Evolutionary conservation across 2,888 invertebrate species (phyloP).

Genomic region (Melanostoma scalare): DNA sequence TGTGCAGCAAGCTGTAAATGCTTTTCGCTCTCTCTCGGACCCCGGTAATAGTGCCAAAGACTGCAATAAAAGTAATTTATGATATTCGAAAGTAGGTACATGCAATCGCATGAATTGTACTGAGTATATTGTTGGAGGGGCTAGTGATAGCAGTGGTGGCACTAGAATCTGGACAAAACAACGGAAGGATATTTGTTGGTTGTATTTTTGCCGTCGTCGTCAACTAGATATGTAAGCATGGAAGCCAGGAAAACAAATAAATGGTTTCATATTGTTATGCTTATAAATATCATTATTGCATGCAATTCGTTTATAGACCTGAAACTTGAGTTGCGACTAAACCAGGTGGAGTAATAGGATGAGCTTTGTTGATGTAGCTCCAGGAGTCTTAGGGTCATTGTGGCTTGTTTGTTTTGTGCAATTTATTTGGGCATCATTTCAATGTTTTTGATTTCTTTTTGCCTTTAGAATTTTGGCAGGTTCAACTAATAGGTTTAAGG

Average conservation of each 20-base stretch:
- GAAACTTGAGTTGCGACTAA: background rate
- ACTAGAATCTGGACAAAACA: slow-evolving; percentile 44
- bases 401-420: slow-evolving; percentile 20
- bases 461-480: background rate
- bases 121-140: slow-evolving; percentile 20
- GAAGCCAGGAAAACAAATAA: slow-evolving; percentile 15
- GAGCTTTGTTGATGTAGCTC: slow-evolving; percentile 12
- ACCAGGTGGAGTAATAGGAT: background rate
- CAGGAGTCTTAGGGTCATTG: slow-evolving; percentile 24
- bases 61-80: slow-evolving; percentile 65
- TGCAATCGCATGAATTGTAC: slow-evolving; percentile 40
- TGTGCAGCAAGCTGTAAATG: background rate
- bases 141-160: slow-evolving; percentile 1
- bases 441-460: slow-evolving; percentile 20
- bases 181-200: slow-evolving; percentile 36
- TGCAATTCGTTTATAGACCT: slow-evolving; percentile 46
- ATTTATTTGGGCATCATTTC: slow-evolving; percentile 26
- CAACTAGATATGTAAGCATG: slow-evolving; percentile 36
- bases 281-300: slow-evolving; percentile 54
- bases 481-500: no score
- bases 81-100: slow-evolving; percentile 43
- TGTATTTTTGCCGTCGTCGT: slow-evolving; percentile 18
- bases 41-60: slow-evolving; percentile 47
- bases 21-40: slow-evolving; percentile 6
- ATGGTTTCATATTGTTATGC: slow-evolving; percentile 52